phyloP scores from a whole-genome alignment of 2,797 vertebrate genomes.

The Caiman crocodilus region DNA sequence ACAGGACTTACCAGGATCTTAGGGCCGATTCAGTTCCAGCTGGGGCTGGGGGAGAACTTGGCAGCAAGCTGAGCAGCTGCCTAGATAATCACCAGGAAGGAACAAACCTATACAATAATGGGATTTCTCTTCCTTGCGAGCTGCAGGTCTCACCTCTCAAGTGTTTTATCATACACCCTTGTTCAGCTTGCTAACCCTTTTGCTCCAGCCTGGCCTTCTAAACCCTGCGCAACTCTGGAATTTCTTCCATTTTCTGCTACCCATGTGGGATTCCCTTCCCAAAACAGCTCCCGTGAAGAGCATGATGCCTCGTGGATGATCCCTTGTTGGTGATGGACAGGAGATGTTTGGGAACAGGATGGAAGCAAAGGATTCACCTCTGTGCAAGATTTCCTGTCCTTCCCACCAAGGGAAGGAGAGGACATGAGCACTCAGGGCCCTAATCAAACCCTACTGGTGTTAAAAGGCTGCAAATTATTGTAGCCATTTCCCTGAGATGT shows the following conservation, averaged over 20 bases:
- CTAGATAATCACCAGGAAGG: neutral
- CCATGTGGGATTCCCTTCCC: neutral
- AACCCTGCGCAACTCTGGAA: conserved; percentile 15
- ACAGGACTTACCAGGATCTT: neutral
- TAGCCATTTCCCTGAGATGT: neutral
- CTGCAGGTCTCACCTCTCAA: neutral
- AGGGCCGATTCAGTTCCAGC: too few relatives aligned
- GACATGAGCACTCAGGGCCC: neutral
- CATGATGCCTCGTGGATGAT: neutral
- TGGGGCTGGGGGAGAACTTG: neutral
- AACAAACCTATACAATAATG: neutral
- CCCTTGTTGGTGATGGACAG: neutral
- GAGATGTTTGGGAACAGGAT: neutral
- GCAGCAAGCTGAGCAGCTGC: neutral
- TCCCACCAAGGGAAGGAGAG: neutral
- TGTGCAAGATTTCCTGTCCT: neutral
- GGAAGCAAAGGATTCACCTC: neutral
- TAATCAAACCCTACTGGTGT: neutral
- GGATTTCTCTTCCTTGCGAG: neutral
- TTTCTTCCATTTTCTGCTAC: neutral
- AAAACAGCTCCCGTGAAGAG: neutral
- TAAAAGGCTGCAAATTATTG: neutral
- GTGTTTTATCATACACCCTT: neutral
- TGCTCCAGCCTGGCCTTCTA: conserved; percentile 11
- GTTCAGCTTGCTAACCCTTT: neutral